Base-by-base conservation (phyloP, 2,888 invertebrate genomes). In the Portevinia maculata region DNA sequence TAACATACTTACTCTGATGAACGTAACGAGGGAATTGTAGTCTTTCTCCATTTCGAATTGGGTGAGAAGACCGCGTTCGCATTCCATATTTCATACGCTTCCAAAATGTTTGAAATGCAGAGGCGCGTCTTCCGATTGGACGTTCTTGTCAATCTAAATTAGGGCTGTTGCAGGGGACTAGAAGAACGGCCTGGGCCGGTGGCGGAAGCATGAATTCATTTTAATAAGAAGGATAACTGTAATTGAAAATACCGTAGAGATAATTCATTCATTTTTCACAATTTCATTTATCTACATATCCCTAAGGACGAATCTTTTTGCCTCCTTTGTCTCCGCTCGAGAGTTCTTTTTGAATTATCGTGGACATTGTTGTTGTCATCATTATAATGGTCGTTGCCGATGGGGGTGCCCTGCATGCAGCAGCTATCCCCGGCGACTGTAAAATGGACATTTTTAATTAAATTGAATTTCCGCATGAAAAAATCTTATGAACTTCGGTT, bases 381-480 rank as follows among this genome's bases (percentile, higher is more conserved):
- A 69, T 50, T 62, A 69, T 79, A 44, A 74, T 64, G 48, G 46
- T 55, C 48, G 44, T 32, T 52, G 62, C 59, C 53, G 44, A 60
- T 53, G 65, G 53, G 64, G 50, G 50, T 46, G 50, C 44, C 64
- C 59, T 73, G 62, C 55, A 64, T 52, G 34, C 65, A 69, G 57
- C 41, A 75, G 39, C 28, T 60, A 39, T 9, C 44, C 57, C 37
- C 64, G 55, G 21, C 60, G 59, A 70, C 81, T 81, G 59, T 75
- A 75, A 60, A 37, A 79, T 44, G 88, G 87, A 87, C 88, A 88
- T 88, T 88, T 88, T 88, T 88, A 88, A 88, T 88, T 88, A 88
- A 88, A 88, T 88, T 88, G 88, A 86, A 88, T 88, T 88, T 88
- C 87, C 87, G 88, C 88, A 87, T 88, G 87, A 74, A 83, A 65